A percentile compares a stretch with the other conserved stretches of the same genome.
Evolutionary conservation across 2,113 vertebrate species (phyloP).

Genomic region (Passer domesticus): DNA sequence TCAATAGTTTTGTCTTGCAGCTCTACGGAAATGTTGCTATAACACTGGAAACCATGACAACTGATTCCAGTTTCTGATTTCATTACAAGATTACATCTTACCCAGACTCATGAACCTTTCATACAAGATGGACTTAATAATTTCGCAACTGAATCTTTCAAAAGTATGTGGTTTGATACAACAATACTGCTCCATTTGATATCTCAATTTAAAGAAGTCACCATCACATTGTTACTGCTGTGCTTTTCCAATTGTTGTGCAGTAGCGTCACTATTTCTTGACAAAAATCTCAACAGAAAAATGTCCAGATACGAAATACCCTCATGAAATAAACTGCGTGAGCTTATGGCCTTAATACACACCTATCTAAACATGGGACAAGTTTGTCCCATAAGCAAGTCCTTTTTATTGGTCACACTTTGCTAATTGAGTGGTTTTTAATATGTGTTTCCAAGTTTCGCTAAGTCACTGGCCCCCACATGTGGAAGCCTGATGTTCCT

Average conservation of each 20-base stretch:
- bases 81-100: background rate
- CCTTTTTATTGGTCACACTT: background rate
- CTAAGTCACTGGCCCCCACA: background rate
- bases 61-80: slow-evolving; percentile 17
- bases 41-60: slow-evolving; percentile 52
- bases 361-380: background rate
- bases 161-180: background rate
- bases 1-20: background rate
- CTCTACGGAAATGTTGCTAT: background rate
- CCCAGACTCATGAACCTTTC: background rate
- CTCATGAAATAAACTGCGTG: background rate
- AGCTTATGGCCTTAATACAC: background rate
- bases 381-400: background rate
- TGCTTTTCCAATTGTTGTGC: background rate
- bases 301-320: background rate
- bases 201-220: background rate
- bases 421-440: background rate
- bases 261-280: background rate
- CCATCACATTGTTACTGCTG: background rate
- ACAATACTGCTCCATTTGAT: background rate
- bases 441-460: background rate
- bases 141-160: background rate
- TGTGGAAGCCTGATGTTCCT: background rate
- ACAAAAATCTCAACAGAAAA: background rate
- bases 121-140: background rate